A percentile compares a stretch with the other conserved stretches of the same genome.
phyloP scores from a whole-genome alignment of 2,113 vertebrate species.

The Girardinichthys multiradiatus region DNA sequence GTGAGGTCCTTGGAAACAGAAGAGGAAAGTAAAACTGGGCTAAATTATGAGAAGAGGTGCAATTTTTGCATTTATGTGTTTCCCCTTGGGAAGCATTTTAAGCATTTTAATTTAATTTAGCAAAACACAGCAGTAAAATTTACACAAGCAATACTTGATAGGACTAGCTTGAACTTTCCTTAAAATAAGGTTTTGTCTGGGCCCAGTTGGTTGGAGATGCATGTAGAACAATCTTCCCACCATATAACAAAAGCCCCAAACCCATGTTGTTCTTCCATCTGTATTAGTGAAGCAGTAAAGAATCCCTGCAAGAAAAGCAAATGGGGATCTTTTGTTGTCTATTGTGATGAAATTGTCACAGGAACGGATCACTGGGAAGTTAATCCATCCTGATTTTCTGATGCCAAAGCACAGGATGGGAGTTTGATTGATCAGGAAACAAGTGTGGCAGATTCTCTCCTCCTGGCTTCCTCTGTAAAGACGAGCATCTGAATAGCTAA shows the following conservation, averaged over 20 bases:
- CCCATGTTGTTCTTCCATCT: conserved; percentile 67
- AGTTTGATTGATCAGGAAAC: conserved; percentile 74
- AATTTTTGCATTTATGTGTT: conserved; percentile 1
- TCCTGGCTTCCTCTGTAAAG: conserved; percentile 45
- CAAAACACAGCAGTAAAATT: neutral
- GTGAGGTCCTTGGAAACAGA: conserved; percentile 10
- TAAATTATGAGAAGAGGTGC: neutral
- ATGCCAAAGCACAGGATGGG: conserved; percentile 51
- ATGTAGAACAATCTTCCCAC: conserved; percentile 60
- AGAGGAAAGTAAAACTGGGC: neutral
- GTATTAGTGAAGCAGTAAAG: conserved; percentile 70
- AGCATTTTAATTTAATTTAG: too few relatives aligned
- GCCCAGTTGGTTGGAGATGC: conserved; percentile 70
- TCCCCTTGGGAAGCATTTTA: neutral
- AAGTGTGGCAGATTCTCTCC: conserved; percentile 56
- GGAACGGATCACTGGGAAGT: conserved; percentile 64
- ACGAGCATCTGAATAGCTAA: conserved; percentile 66
- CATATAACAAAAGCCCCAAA: conserved; percentile 57
- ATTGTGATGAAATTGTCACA: conserved; percentile 70
- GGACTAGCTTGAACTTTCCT: conserved; percentile 12
- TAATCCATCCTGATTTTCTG: conserved; percentile 62
- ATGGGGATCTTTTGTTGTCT: conserved; percentile 63
- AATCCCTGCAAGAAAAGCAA: conserved; percentile 70
- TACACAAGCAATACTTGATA: neutral
- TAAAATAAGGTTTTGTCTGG: conserved; percentile 39